Conservation (phyloP, 2,113 vertebrate genomes). For the Suncus etruscus region DNA sequence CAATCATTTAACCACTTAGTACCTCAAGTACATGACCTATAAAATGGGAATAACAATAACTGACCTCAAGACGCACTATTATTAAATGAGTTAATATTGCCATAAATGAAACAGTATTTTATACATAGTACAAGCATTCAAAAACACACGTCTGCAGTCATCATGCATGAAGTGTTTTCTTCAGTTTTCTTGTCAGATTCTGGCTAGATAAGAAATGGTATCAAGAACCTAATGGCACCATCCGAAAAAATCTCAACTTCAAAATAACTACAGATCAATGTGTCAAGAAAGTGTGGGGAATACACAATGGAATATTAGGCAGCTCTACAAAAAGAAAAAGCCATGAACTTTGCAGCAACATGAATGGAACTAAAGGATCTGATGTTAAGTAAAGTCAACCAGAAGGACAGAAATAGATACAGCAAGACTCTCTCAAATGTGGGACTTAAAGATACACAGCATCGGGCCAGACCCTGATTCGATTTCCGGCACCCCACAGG, state of each 20-base stretch:
- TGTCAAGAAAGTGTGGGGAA: too few relatives aligned
- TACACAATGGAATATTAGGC: too few relatives aligned
- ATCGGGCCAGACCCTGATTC: too few relatives aligned
- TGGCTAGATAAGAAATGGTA: background rate
- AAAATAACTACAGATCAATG: background rate
- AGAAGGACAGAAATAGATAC: too few relatives aligned
- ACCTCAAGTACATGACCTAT: background rate
- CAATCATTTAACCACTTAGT: background rate
- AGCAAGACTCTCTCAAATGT: too few relatives aligned
- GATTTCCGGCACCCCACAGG: too few relatives aligned
- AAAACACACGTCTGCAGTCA: background rate
- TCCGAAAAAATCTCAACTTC: constrained; percentile 16
- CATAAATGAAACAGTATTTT: constrained; percentile 33
- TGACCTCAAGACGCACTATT: background rate
- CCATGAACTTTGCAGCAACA: too few relatives aligned
- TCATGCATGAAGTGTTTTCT: background rate
- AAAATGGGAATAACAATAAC: constrained; percentile 26
- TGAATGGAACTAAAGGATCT: too few relatives aligned
- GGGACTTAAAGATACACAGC: too few relatives aligned
- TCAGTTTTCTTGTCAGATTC: constrained; percentile 40
- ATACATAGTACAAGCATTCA: constrained; percentile 1
- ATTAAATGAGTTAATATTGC: constrained; percentile 46
- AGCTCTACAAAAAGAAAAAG: too few relatives aligned
- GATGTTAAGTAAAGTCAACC: too few relatives aligned
- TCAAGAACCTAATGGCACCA: too few relatives aligned